Base-by-base conservation (phyloP, 2,888 invertebrate genomes). In the Eretmocerus hayati region DNA sequence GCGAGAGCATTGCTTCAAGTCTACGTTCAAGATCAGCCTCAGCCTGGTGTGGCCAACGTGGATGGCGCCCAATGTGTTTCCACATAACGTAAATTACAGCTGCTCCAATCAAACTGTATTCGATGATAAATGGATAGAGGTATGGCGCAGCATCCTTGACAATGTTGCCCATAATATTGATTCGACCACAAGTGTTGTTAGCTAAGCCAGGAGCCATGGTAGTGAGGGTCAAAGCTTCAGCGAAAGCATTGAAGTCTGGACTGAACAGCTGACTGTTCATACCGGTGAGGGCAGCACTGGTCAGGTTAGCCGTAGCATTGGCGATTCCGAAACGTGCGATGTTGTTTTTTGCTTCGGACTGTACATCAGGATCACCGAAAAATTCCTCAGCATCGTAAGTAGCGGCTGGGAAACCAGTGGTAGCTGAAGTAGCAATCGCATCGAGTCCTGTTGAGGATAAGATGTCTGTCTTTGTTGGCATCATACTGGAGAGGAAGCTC, bases 31-130 rank as follows among this genome's bases (percentile, higher is more conserved):
- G 77, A 74, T 90, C 90, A 74, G 89, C 90, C 65, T 89, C 89
- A 62, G 79, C 80, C 58, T 82, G 76, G 58, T 81, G 81, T 38
- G 80, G 80, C 68, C 65, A 85, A 80, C 86, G 85, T 42, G 91
- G 87, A 74, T 89, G 85, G 67, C 88, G 83, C 49, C 91, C 91
- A 71, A 92, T 91, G 67, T 90, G 90, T 68, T 89, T 87, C 94
- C 94, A 95, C 90, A 94, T 94, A 44, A 93, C 89, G 71, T 91
- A 94, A 63, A 94, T 85, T 33, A 95, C 93, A 43, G 93, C 91
- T 42, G 94, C 92, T 18, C 93, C 93, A 64, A 96, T 92, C 56
- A 95, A 76, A 54, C 93, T 92, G 74, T 95, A 95, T 70, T 95
- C 91, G 63, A 95, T 90, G 64, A 93, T 92, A 73, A 94, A 94